Conservation (phyloP, 2,113 vertebrate genomes). For the Phrynosoma platyrhinos region DNA sequence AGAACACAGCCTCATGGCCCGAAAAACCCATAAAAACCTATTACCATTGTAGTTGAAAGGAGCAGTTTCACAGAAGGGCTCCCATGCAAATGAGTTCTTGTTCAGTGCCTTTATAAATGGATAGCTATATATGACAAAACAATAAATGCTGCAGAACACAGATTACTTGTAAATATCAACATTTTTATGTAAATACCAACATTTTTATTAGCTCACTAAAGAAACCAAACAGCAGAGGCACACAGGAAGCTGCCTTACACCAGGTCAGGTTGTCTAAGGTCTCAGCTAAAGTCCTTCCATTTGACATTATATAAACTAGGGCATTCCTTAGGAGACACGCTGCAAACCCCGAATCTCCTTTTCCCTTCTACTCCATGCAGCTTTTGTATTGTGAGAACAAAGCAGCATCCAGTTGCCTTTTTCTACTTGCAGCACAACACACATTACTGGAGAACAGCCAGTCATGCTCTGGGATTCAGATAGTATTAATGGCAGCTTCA, state of each 20-base stretch:
- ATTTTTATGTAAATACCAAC: not conserved
- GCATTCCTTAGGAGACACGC: not conserved
- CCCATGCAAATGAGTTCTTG: too few relatives aligned
- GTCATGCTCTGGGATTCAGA: not conserved
- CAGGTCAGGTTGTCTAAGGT: not conserved
- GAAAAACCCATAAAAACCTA: too few relatives aligned
- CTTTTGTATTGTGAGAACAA: not conserved
- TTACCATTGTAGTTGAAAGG: too few relatives aligned
- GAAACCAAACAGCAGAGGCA: not conserved
- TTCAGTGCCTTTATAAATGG: too few relatives aligned
- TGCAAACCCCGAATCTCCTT: not conserved
- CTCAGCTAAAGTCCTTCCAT: not conserved
- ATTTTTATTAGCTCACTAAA: not conserved
- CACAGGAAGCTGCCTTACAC: not conserved
- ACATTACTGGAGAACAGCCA: too few relatives aligned
- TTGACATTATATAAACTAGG: not conserved
- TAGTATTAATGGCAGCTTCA: not conserved
- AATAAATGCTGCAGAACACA: not conserved
- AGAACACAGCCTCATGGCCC: too few relatives aligned
- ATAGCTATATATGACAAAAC: too few relatives aligned
- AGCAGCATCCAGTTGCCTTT: not conserved
- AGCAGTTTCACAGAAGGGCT: too few relatives aligned
- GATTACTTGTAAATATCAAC: not conserved
- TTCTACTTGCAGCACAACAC: too few relatives aligned
- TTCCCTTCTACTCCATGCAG: not conserved